Conservation (phyloP, 2,113 vertebrate species). For the Psittacula cyanocephala region DNA sequence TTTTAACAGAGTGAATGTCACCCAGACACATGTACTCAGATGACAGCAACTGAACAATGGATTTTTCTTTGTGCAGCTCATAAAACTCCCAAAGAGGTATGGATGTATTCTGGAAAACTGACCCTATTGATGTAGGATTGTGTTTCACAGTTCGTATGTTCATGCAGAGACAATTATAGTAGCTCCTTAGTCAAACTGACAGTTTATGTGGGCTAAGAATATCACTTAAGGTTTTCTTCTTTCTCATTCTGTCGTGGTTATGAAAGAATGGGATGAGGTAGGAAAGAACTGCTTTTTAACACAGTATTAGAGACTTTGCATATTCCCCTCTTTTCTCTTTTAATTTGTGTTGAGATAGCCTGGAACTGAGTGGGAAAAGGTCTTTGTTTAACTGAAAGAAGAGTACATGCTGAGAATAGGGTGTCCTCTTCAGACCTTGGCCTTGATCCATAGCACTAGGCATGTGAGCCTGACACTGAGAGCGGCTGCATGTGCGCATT, state of each 20-base stretch:
- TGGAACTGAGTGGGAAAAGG: neutral
- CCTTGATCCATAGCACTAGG: neutral
- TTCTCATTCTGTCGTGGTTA: neutral
- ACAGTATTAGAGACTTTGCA: neutral
- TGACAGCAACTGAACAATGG: slow-evolving; percentile 99
- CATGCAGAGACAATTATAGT: neutral
- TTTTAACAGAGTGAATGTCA: slow-evolving; percentile 92
- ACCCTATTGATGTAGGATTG: neutral
- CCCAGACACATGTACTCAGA: slow-evolving; percentile 97
- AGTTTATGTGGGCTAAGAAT: neutral
- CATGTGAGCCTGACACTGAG: neutral
- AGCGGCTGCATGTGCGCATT: fast-evolving
- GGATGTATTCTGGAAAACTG: neutral
- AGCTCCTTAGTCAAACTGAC: neutral
- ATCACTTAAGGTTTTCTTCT: neutral
- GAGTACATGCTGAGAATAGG: neutral
- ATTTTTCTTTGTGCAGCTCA: slow-evolving; percentile 99
- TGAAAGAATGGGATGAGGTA: neutral
- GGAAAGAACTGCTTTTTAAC: neutral
- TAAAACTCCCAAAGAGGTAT: slow-evolving; percentile 98
- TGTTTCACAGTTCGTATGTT: neutral
- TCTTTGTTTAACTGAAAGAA: neutral
- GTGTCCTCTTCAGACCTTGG: neutral
- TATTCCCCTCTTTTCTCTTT: neutral
- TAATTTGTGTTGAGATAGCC: neutral